Conservation (phyloP, 2,888 invertebrate species). For the Sthenelais limicola region DNA sequence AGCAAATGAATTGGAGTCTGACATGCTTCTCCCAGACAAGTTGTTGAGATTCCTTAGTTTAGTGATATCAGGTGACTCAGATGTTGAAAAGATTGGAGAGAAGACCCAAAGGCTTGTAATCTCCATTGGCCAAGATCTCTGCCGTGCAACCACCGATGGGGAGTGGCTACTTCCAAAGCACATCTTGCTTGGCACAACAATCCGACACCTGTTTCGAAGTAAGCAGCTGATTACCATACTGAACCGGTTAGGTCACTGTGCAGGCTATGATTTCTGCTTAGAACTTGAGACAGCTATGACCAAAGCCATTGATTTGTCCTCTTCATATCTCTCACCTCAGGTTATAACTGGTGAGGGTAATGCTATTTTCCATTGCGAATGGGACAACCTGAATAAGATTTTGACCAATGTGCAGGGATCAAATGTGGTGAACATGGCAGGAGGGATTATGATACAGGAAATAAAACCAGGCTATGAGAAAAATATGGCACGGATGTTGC, state of each 20-base stretch:
- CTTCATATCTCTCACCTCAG: background rate
- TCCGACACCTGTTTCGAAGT: conserved; percentile 1
- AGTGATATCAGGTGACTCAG: too few relatives aligned
- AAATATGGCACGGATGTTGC: conserved; percentile 5
- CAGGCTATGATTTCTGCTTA: background rate
- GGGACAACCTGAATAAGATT: conserved; percentile 33
- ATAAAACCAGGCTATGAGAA: conserved; percentile 33
- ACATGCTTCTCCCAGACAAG: too few relatives aligned
- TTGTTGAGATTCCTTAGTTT: too few relatives aligned
- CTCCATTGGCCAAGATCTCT: conserved; percentile 1
- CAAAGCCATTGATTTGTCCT: conserved; percentile 3
- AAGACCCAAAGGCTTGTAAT: too few relatives aligned
- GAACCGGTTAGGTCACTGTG: conserved; percentile 6
- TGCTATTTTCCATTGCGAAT: conserved; percentile 1
- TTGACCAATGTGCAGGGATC: conserved; percentile 5
- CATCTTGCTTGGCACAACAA: conserved; percentile 18
- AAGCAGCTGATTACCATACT: conserved; percentile 24
- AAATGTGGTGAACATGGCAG: conserved; percentile 21
- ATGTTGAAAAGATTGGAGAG: too few relatives aligned
- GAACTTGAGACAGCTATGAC: conserved; percentile 7
- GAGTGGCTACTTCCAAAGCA: conserved; percentile 24
- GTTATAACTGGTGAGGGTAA: conserved; percentile 14
- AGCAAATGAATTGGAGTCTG: too few relatives aligned
- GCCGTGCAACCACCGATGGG: conserved; percentile 9
- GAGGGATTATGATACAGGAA: conserved; percentile 40